phyloP scores from a whole-genome alignment of 2,888 invertebrate genomes.

The Drosophila yooni region DNA sequence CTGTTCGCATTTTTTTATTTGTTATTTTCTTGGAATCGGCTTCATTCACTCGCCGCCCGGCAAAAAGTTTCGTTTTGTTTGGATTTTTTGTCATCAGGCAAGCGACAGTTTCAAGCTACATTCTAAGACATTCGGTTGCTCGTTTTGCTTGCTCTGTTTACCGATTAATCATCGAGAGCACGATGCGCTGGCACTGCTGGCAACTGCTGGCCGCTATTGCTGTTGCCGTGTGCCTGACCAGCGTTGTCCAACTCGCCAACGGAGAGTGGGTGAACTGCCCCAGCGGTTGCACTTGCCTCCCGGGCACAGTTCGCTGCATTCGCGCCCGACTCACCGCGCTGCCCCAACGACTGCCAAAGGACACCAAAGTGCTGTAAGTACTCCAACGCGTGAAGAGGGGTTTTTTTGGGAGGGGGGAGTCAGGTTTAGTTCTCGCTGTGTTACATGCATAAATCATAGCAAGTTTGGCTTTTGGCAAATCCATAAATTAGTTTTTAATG shows the following conservation, averaged over 20 bases:
- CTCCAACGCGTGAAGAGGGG: background rate
- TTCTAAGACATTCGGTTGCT: slow-evolving; percentile 5
- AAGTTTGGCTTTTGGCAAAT: slow-evolving; percentile 63
- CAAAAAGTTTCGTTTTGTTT: background rate
- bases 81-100: background rate
- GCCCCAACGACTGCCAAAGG: slow-evolving; percentile 80
- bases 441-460: slow-evolving; percentile 66
- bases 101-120: slow-evolving; percentile 21
- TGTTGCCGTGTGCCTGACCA: slow-evolving; percentile 36
- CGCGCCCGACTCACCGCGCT: slow-evolving; percentile 76
- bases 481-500: slow-evolving; percentile 80
- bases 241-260: slow-evolving; percentile 16
- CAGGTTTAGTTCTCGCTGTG: slow-evolving; percentile 13
- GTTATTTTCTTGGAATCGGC: background rate
- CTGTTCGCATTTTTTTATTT: background rate
- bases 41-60: background rate
- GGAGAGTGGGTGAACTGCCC: slow-evolving; percentile 71
- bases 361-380: slow-evolving; percentile 84
- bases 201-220: slow-evolving; percentile 7
- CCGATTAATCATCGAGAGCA: slow-evolving; percentile 24
- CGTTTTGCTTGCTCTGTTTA: background rate
- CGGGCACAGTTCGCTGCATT: slow-evolving; percentile 82
- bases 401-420: background rate
- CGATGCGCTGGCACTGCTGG: slow-evolving; percentile 32
- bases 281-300: slow-evolving; percentile 80